Evolutionary conservation across 2,888 invertebrate species (phyloP).

Genomic region (Punctoribates punctum): DNA sequence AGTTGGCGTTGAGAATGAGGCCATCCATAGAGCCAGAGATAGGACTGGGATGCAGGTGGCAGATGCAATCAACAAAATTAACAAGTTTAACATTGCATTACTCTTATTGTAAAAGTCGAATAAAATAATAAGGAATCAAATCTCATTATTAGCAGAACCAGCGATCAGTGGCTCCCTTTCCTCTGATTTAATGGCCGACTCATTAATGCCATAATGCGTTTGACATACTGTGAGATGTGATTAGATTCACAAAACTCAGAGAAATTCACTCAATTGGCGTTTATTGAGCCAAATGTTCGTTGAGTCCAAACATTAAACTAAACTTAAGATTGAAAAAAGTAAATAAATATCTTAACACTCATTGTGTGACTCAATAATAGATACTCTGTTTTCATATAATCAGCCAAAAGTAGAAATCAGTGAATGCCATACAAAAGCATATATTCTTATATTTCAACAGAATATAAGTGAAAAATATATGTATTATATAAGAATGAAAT

Average conservation of each 20-base stretch:
- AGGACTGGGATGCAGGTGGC: slow-evolving; percentile 16
- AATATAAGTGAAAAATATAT: background rate
- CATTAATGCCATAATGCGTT: slow-evolving; percentile 7
- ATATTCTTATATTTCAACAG: background rate
- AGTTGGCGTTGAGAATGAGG: too few species aligned
- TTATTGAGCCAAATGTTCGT: background rate
- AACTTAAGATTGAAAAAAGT: background rate
- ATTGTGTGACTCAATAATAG: slow-evolving; percentile 18
- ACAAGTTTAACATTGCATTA: background rate
- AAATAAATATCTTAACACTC: background rate
- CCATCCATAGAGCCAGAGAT: too few species aligned
- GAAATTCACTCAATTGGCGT: too few species aligned
- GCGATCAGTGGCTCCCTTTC: slow-evolving; percentile 12
- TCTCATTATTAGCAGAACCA: background rate
- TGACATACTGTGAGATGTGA: slow-evolving; percentile 9
- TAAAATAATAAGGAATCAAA: background rate
- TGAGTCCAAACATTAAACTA: background rate
- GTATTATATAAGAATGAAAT: background rate
- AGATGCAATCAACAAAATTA: background rate
- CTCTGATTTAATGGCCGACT: slow-evolving; percentile 11
- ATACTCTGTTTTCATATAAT: background rate
- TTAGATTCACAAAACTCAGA: background rate
- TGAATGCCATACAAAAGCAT: background rate
- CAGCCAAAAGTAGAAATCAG: too few species aligned
- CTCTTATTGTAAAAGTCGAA: background rate